Evolutionary conservation across 1,140 invertebrate species (phyloP).

Genomic region (Leptinotarsa undecemlineata): DNA sequence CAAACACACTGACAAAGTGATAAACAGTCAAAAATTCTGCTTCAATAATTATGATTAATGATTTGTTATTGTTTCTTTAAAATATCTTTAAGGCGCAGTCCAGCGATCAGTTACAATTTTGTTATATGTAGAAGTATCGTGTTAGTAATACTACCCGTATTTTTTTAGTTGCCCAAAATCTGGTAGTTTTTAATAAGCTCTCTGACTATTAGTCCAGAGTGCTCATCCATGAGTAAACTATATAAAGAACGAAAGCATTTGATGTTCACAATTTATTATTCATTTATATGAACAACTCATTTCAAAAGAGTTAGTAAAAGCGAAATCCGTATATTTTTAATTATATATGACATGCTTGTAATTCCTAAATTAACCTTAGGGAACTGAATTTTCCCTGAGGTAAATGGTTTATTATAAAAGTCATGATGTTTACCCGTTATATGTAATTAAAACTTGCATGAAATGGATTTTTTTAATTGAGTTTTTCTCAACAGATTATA

Average conservation of each 20-base stretch:
- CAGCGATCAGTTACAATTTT: no score
- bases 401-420: slow-evolving; percentile 40
- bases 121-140: no score
- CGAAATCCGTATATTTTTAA: slow-evolving; percentile 43
- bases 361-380: slow-evolving; percentile 47
- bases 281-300: slow-evolving; percentile 33
- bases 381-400: slow-evolving; percentile 36
- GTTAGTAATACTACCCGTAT: no score
- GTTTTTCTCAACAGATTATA: neutral
- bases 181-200: no score
- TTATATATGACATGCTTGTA: slow-evolving; percentile 46
- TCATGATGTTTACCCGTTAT: slow-evolving; percentile 25
- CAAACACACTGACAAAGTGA: no score
- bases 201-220: slow-evolving; percentile 23
- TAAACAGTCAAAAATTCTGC: no score
- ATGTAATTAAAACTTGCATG: slow-evolving; percentile 44
- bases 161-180: no score
- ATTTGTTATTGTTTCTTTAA: no score
- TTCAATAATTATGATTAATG: no score
- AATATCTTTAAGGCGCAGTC: no score
- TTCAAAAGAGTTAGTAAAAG: slow-evolving; percentile 34
- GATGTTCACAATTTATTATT: slow-evolving; percentile 39
- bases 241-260: slow-evolving; percentile 34
- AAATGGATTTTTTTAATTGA: neutral
- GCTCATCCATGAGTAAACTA: slow-evolving; percentile 30